A percentile compares a stretch with the other conserved stretches of the same genome.
Conservation (phyloP, 92 coral and sea anemone species). For the Scolanthus callimorphus region DNA sequence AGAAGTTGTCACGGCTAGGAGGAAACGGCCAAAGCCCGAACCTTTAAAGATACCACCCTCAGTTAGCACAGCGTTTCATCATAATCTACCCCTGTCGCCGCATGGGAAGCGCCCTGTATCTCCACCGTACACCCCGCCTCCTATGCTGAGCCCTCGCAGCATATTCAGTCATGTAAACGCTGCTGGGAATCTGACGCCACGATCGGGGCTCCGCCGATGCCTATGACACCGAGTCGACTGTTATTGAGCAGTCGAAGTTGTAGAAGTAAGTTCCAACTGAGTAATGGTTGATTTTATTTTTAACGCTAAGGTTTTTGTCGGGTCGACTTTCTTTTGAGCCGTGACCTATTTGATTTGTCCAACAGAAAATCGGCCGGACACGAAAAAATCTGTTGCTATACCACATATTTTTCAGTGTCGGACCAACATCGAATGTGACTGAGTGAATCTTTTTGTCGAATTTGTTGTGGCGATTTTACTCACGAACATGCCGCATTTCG, state of each 20-base stretch:
- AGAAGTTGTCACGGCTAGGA: slow-evolving; percentile 74
- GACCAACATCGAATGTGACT: too few relatives aligned
- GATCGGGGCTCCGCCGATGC: slow-evolving; percentile 64
- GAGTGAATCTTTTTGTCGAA: too few relatives aligned
- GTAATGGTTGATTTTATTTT: background rate
- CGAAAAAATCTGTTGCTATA: too few relatives aligned
- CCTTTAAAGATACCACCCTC: slow-evolving; percentile 89
- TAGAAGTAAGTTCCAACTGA: slow-evolving; percentile 95
- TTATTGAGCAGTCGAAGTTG: slow-evolving; percentile 86
- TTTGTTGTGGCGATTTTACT: too few relatives aligned
- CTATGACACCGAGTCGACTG: slow-evolving; percentile 94
- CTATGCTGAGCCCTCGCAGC: slow-evolving; percentile 97
- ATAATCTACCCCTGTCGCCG: slow-evolving; percentile 66
- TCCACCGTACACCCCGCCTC: slow-evolving; percentile 98
- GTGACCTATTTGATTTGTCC: too few relatives aligned
- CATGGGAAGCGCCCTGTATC: slow-evolving; percentile 64
- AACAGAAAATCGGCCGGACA: too few relatives aligned
- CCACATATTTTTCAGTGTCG: too few relatives aligned
- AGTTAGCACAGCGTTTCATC: slow-evolving; percentile 46
- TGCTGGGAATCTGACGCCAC: slow-evolving; percentile 80
- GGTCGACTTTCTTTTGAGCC: too few relatives aligned
- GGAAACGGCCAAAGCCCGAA: slow-evolving; percentile 86
- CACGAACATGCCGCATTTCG: too few relatives aligned
- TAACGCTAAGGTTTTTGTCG: too few relatives aligned
- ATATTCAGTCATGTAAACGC: slow-evolving; percentile 76